Evolutionary conservation across 2,888 invertebrate species (phyloP).

Genomic region (Anorthoa munda): DNA sequence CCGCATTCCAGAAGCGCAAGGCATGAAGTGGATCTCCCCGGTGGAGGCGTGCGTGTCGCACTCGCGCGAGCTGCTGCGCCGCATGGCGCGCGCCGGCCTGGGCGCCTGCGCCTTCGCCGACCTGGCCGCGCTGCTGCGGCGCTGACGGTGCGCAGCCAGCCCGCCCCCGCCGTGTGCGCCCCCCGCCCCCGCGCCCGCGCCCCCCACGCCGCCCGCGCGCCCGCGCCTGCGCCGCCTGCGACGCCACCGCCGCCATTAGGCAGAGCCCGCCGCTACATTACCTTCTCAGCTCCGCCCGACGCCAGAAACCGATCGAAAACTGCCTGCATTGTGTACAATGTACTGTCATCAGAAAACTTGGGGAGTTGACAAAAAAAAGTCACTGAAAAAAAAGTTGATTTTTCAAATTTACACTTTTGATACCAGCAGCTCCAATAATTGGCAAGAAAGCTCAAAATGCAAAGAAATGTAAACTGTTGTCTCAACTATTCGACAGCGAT

Average conservation of each 20-base stretch:
- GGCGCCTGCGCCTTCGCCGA: slow-evolving; percentile 99
- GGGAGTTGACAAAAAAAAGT: no score
- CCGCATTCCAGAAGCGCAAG: slow-evolving; percentile 94
- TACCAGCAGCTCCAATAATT: no score
- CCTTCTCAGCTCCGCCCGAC: neutral
- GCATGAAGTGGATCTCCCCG: slow-evolving; percentile 97
- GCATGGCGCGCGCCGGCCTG: slow-evolving; percentile 97
- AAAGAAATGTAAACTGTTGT: neutral
- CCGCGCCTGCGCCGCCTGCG: slow-evolving; percentile 5
- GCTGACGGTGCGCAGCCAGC: slow-evolving; percentile 85
- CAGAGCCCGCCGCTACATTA: neutral
- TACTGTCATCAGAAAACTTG: no score
- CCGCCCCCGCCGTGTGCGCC: slow-evolving; percentile 74
- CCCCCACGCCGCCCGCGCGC: slow-evolving; percentile 28
- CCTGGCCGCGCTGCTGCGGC: slow-evolving; percentile 95
- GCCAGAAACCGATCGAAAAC: neutral
- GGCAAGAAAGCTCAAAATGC: neutral
- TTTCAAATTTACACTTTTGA: neutral
- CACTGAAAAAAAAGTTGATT: neutral
- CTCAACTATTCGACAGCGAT: neutral
- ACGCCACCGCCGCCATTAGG: neutral
- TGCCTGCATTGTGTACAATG: no score
- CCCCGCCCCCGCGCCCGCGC: slow-evolving; percentile 34
- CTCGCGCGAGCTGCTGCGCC: slow-evolving; percentile 96
- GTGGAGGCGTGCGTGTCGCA: slow-evolving; percentile 98